Evolutionary conservation across 2,888 invertebrate genomes (phyloP).

Genomic region (Trachelus stipa): DNA sequence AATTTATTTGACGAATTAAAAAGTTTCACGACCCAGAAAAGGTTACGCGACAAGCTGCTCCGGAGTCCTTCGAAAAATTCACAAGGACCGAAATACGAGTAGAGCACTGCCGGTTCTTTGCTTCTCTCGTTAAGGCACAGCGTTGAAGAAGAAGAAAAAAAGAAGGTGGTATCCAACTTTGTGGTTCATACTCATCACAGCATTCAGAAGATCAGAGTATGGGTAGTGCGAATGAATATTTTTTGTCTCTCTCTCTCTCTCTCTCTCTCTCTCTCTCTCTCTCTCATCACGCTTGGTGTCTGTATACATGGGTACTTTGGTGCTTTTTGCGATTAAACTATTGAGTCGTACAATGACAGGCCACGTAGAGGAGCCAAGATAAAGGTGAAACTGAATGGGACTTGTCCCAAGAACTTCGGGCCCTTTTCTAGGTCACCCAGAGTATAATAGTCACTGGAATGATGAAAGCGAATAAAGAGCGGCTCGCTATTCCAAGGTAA

Average conservation of each 20-base stretch:
- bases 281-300: neutral
- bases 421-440: neutral
- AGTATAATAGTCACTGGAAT: neutral
- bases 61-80: slow-evolving; percentile 17
- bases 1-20: slow-evolving; percentile 20
- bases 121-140: neutral
- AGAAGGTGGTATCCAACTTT: neutral
- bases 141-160: neutral
- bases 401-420: neutral
- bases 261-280: neutral
- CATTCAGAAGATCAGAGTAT: neutral
- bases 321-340: neutral
- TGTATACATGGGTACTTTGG: neutral
- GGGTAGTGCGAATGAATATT: neutral
- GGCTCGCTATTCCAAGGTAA: neutral
- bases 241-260: neutral
- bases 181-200: neutral
- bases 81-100: slow-evolving; percentile 24
- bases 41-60: neutral
- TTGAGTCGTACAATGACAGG: neutral
- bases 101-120: neutral
- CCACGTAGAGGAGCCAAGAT: neutral
- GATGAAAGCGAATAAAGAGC: neutral
- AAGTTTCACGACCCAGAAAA: slow-evolving; percentile 19
- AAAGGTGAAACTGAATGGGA: neutral